Evolutionary conservation across 2,113 vertebrate species (phyloP).

Genomic region (Pangasianodon gigas): DNA sequence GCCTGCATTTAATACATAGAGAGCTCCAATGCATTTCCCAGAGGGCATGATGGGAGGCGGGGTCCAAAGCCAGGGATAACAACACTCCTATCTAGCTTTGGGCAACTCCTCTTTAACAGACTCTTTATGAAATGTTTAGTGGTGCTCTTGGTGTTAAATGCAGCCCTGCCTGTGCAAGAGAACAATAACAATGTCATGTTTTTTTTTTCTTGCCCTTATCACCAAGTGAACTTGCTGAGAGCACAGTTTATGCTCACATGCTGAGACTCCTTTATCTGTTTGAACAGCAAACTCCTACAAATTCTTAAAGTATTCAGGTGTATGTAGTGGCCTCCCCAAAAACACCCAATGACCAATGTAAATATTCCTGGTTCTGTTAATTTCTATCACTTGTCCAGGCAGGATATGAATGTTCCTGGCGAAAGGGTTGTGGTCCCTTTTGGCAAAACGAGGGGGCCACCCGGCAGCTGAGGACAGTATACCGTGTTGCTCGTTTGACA

Average conservation of each 20-base stretch:
- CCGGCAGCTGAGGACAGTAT: slow-evolving; percentile 67
- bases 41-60: slow-evolving; percentile 64
- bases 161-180: slow-evolving; percentile 60
- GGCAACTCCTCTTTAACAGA: slow-evolving; percentile 61
- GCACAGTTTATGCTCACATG: neutral
- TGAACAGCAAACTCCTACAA: slow-evolving; percentile 2
- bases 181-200: slow-evolving; percentile 32
- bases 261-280: neutral
- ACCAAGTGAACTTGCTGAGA: neutral
- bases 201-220: neutral
- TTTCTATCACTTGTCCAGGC: slow-evolving; percentile 43
- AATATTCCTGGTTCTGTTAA: neutral
- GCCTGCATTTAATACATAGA: slow-evolving; percentile 62
- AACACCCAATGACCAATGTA: neutral
- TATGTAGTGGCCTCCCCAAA: slow-evolving; percentile 8
- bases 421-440: slow-evolving; percentile 72
- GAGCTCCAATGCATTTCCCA: slow-evolving; percentile 64
- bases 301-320: neutral
- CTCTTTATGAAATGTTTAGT: slow-evolving; percentile 71
- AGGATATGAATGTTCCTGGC: slow-evolving; percentile 64
- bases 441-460: slow-evolving; percentile 68
- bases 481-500: slow-evolving; percentile 65
- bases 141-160: slow-evolving; percentile 65
- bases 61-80: slow-evolving; percentile 46
- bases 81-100: slow-evolving; percentile 44